Evolutionary conservation across 2,113 vertebrate species (phyloP), one percentile per base, ranked within the genome.

Genomic region (Ia io): DNA sequence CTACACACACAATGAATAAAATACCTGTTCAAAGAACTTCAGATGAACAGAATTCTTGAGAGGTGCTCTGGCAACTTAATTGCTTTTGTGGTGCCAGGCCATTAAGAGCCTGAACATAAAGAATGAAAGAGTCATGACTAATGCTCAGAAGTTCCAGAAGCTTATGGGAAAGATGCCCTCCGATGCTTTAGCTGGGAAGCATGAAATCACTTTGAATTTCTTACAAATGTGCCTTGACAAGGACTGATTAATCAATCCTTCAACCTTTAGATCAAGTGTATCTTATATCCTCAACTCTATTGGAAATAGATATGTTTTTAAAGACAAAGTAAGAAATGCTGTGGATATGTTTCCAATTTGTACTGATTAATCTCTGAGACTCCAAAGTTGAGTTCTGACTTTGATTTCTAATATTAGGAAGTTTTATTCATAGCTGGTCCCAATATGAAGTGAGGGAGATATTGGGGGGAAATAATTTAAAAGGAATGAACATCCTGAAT

Each of bases 121-220:
- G 71, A 88, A 63, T 35, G 37, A 77, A 84, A 89, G 56, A 85
- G 56, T 78, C 88, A 42, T 37, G 59, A 91, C 65, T 61, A 82
- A 71, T 89, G 56, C 56, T 88, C 56, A 42, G 65, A 80, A 89
- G 89, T 80, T 89, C 49, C 40, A 79, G 90, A 67, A 30, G 13
- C 69, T 92, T 73, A 63, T 67, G n/a, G 37, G 78, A 96, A 94
- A 73, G 80, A 44, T 59, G 84, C 37, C 14, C 25, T 94, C 61
- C 13, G 53, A 20, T 32, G 63, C 63, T 78, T 53, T 84, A 65
- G 65, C 47, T 73, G 53, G 77, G 63, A 73, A 91, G 44, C 40
- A 59, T 79, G 9, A 74, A 85, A 65, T 28, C 67, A 47, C 47
- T 89, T 80, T 96, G 65, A 80, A 67, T 85, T 94, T 69, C 37